These are phyloP conservation scores for Saturnia japonica DNA, from an alignment of 2,888 invertebrate species.

Conservation along the genomic window DNA sequence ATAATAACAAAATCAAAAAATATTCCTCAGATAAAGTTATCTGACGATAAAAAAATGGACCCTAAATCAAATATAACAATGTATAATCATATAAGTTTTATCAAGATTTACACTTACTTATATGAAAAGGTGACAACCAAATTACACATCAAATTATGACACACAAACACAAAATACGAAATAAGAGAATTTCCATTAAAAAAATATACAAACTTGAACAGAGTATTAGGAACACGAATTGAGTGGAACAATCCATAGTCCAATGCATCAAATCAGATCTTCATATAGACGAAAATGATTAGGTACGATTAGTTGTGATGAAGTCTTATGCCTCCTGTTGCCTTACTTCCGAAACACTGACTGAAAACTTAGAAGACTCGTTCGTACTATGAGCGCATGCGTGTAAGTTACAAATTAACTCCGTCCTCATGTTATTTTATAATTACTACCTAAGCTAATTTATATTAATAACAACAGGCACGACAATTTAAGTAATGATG, in stretches of 20 bases:
- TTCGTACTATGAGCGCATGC: constrained; percentile 48
- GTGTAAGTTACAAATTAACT: constrained; percentile 51
- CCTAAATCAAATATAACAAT: background rate
- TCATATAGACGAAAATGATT: constrained; percentile 19
- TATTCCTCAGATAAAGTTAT: too few species aligned
- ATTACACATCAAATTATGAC: constrained; percentile 51
- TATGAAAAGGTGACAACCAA: constrained; percentile 48
- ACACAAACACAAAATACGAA: constrained; percentile 51
- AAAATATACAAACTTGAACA: constrained; percentile 64
- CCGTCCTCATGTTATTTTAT: constrained; percentile 27
- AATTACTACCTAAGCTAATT: constrained; percentile 19
- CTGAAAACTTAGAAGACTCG: constrained; percentile 49
- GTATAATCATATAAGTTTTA: constrained; percentile 32
- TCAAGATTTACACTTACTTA: constrained; percentile 36
- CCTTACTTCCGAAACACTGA: constrained; percentile 35
- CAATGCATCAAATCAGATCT: constrained; percentile 17
- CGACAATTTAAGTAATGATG: too few species aligned
- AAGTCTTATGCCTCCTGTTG: constrained; percentile 37
- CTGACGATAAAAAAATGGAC: too few species aligned
- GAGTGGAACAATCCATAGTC: constrained; percentile 60
- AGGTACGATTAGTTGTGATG: constrained; percentile 28
- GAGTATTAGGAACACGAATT: constrained; percentile 63
- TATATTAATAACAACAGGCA: background rate
- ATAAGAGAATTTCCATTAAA: constrained; percentile 21
- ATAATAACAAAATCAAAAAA: too few species aligned